Evolutionary conservation across 2,797 vertebrate genomes (phyloP).

Genomic region (Pseudocheirus occidentalis): DNA sequence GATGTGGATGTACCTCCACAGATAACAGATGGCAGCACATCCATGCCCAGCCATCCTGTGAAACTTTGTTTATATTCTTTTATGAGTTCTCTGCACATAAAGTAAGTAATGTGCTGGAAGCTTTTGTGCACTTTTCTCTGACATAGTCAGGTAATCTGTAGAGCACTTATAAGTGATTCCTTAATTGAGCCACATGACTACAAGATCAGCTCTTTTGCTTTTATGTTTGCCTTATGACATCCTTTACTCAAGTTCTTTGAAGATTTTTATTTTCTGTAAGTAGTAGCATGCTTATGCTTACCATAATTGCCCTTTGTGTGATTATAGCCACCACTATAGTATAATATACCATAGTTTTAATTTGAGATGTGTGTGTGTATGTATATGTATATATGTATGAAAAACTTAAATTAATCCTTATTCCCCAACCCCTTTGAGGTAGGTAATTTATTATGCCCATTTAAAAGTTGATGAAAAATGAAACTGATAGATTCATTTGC

Average conservation of each 20-base stretch:
- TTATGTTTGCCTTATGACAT: background rate
- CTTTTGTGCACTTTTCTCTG: background rate
- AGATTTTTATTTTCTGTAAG: background rate
- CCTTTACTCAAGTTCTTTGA: background rate
- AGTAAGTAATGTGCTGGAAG: background rate
- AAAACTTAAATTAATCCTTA: too few relatives aligned
- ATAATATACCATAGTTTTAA: background rate
- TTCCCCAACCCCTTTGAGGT: background rate
- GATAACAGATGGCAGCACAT: background rate
- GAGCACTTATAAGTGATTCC: background rate
- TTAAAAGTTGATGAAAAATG: background rate
- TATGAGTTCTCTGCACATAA: background rate
- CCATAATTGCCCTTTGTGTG: background rate
- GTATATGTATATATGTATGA: too few relatives aligned
- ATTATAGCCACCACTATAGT: background rate
- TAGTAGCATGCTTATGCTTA: background rate
- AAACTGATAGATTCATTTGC: background rate
- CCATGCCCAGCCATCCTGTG: background rate
- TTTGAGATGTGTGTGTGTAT: too few relatives aligned
- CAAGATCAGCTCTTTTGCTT: background rate
- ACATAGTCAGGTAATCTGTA: background rate
- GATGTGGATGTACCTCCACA: background rate
- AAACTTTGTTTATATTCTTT: background rate
- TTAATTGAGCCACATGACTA: background rate
- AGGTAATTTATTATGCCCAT: background rate